These are phyloP conservation scores for Caenorhabditis sinica DNA, from an alignment of 2,888 invertebrate genomes.

Conservation along the genomic window DNA sequence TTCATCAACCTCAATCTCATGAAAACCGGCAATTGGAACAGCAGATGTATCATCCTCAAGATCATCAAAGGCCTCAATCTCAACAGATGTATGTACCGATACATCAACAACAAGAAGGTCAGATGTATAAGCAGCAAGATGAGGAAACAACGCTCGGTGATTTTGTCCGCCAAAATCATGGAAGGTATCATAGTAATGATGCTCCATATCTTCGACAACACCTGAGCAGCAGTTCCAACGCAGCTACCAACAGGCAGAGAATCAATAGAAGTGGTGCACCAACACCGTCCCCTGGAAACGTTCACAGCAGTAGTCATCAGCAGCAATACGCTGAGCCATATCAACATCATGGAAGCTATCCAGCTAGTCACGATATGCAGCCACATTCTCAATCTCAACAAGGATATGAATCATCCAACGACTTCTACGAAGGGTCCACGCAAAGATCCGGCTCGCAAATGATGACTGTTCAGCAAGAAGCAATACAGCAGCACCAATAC, in stretches of 20 bases:
- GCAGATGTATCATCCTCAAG: constrained; percentile 19
- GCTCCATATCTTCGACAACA: constrained; percentile 47
- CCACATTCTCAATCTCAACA: constrained; percentile 33
- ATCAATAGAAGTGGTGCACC: constrained; percentile 12
- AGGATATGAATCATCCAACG: constrained; percentile 18
- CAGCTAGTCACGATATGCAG: constrained; percentile 37
- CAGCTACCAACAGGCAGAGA: constrained; percentile 15
- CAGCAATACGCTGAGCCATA: constrained; percentile 35
- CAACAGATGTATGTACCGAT: constrained; percentile 34
- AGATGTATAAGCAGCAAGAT: constrained; percentile 37
- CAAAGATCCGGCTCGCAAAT: constrained; percentile 22
- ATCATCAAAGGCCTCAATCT: constrained; percentile 16
- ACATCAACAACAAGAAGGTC: constrained; percentile 19
- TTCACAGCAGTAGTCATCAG: constrained; percentile 25
- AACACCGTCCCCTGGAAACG: constrained; percentile 43
- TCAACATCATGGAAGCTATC: constrained; percentile 26
- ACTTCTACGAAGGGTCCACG: constrained; percentile 2
- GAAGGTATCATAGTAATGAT: constrained; percentile 50
- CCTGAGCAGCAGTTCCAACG: constrained; percentile 34
- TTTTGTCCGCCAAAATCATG: constrained; percentile 23
- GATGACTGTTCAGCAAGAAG: not conserved
- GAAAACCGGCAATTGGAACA: constrained; percentile 46
- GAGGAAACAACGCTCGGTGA: constrained; percentile 38
- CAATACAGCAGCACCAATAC: not conserved
- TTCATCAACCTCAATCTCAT: constrained; percentile 32